phyloP scores from a whole-genome alignment of 2,797 vertebrate genomes.

The Serranus cabrilla region DNA sequence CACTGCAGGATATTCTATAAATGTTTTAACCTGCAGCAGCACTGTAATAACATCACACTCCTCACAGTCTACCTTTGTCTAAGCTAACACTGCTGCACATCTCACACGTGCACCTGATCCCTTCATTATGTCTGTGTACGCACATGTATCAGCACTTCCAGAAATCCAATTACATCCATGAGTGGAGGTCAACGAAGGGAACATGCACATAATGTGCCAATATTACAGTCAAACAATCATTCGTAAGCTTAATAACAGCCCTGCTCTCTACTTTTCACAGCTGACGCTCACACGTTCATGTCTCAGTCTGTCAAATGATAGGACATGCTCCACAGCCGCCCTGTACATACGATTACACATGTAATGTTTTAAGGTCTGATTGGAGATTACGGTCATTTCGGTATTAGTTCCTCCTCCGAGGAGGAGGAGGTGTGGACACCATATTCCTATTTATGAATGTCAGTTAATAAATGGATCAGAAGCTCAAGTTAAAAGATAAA shows the following conservation, averaged over 20 bases:
- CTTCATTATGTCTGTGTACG: conserved; percentile 12
- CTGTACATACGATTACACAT: conserved; percentile 2
- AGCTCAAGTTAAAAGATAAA: neutral
- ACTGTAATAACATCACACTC: neutral
- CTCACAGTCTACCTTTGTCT: neutral
- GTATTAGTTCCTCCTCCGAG: neutral
- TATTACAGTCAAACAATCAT: conserved; percentile 27
- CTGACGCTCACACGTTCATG: conserved; percentile 24
- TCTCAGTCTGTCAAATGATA: conserved; percentile 37
- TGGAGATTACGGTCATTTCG: conserved; percentile 15
- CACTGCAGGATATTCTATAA: neutral
- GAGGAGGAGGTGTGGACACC: too few relatives aligned
- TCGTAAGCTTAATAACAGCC: conserved; percentile 15
- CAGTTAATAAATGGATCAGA: conserved; percentile 1
- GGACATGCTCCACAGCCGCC: conserved; percentile 1
- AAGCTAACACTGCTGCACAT: conserved; percentile 3
- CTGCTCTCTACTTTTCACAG: conserved; percentile 31
- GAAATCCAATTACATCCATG: conserved; percentile 67
- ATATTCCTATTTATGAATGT: neutral
- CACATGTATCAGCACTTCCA: conserved; percentile 18
- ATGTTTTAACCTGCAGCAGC: neutral
- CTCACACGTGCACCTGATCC: conserved; percentile 38
- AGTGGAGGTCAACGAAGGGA: conserved; percentile 42
- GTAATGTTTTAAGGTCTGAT: conserved; percentile 12
- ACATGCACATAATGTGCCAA: conserved; percentile 35